A percentile compares a stretch with the other conserved stretches of the same genome.
Evolutionary conservation across 2,797 vertebrate genomes (phyloP).

Genomic region (Bradypus variegatus): DNA sequence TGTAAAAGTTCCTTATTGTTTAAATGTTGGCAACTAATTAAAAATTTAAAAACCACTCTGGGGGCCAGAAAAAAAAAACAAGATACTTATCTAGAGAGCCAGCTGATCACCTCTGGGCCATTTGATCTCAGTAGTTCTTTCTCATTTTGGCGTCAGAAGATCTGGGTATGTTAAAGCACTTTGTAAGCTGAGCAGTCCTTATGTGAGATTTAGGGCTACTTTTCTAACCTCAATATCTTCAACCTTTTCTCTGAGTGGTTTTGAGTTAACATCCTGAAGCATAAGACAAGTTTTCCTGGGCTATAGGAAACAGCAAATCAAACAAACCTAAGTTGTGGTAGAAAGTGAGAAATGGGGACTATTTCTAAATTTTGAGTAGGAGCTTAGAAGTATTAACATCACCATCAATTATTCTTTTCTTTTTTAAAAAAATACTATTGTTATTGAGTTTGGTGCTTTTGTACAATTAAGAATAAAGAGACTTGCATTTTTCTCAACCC

Average conservation of each 20-base stretch:
- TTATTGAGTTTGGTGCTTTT: background rate
- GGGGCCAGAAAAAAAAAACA: no score
- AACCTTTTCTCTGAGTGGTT: background rate
- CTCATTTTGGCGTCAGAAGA: no score
- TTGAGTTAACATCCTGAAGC: background rate
- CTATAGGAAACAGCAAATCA: background rate
- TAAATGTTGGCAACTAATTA: background rate
- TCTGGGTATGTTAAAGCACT: background rate
- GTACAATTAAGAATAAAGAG: background rate
- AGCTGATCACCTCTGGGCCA: background rate
- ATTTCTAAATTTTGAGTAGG: background rate
- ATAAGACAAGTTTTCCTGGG: background rate
- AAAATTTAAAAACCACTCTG: background rate
- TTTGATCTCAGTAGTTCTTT: fast-evolving
- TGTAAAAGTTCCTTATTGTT: background rate
- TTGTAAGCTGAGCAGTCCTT: background rate
- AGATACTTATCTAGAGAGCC: fast-evolving
- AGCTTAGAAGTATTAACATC: background rate
- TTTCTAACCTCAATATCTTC: background rate
- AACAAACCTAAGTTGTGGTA: background rate
- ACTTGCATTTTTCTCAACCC: background rate
- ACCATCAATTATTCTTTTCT: no score
- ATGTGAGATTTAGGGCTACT: background rate
- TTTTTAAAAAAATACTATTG: background rate
- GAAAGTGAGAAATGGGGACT: background rate